Base-by-base conservation (phyloP, 2,113 vertebrate genomes). In the Meles meles region DNA sequence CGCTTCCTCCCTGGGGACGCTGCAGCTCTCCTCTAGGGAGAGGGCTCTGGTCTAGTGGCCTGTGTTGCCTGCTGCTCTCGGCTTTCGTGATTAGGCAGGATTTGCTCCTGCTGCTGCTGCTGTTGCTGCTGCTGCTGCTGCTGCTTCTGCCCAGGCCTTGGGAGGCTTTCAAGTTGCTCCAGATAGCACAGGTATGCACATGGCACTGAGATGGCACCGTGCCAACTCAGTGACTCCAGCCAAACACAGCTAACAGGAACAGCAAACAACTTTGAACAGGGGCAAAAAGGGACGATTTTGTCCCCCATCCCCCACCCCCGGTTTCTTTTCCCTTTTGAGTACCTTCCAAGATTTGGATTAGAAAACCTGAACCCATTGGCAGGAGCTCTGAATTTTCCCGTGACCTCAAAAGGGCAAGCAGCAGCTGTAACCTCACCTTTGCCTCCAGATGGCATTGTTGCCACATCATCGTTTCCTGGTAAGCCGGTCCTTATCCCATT, bases 381-480 rank as follows among this genome's bases (percentile, higher is more conserved):
- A 3, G 74, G 76, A 88, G 83, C 95, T 90, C 76, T 67, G 96
- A 55, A 55, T 94, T 92, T 90, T 80, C 81, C 96, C 29, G 65
- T 87, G 97, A 97, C 96, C 97, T 94, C 90, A 27, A 80, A 96
- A 94, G 96, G 97, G 97, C 96, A 61, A 93, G 96, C 97, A 34
- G 90, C 95, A 95, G 96, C 96, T 97, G 97, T 94, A 96, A 97
- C 89, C 99, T 99, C 99, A 99, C 99, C 99, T 99, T 99, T 99
- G 98, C 99, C 99, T 99, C 99, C 99, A 99, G 99, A 99, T 99
- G 99, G 99, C 99, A 99, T 98, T 98, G 99, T 99, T 98, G 99
- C 99, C 98, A 98, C 99, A 97, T 99, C 99, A 97, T 99, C 99
- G 96, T 97, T 99, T 98, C 99, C 99, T 97, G 99, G 99, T 98